Percentiles rank a stretch among this genome's conserved stretches.
Conservation (phyloP, 2,888 invertebrate genomes). For the Drosophila melanocephala region DNA sequence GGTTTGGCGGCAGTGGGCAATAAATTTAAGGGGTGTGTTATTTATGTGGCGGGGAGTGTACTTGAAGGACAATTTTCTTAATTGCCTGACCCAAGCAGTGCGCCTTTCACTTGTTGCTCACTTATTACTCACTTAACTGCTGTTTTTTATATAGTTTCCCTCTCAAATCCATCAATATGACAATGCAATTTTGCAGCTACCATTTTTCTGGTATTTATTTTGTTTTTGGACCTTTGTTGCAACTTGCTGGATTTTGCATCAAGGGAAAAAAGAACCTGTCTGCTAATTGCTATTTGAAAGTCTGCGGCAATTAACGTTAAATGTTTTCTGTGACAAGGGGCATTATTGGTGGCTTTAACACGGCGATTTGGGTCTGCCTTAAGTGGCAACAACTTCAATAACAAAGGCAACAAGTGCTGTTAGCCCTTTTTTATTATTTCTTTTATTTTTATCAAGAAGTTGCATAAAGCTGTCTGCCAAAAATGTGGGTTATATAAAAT, state of each 20-base stretch:
- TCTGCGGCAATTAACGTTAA: constrained; percentile 27
- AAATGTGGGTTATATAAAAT: constrained; percentile 72
- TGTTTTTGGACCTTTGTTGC: constrained; percentile 10
- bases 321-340: constrained; percentile 31
- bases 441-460: constrained; percentile 58
- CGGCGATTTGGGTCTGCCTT: neutral
- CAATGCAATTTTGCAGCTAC: constrained; percentile 58
- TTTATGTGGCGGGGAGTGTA: neutral
- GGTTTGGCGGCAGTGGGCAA: neutral
- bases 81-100: constrained; percentile 1
- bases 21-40: neutral
- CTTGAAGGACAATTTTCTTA: constrained; percentile 20
- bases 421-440: constrained; percentile 32
- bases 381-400: constrained; percentile 26
- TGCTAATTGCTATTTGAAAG: constrained; percentile 70
- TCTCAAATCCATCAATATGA: constrained; percentile 58
- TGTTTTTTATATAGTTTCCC: constrained; percentile 17
- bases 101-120: constrained; percentile 66
- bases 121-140: constrained; percentile 28
- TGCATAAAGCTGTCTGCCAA: constrained; percentile 69
- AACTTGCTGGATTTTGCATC: constrained; percentile 13
- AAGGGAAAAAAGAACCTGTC: constrained; percentile 31
- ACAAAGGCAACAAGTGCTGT: constrained; percentile 11
- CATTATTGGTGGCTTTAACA: constrained; percentile 25
- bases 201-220: constrained; percentile 23